Evolutionary conservation across 2,888 invertebrate species (phyloP).

Genomic region (Philopedon plagiatum): DNA sequence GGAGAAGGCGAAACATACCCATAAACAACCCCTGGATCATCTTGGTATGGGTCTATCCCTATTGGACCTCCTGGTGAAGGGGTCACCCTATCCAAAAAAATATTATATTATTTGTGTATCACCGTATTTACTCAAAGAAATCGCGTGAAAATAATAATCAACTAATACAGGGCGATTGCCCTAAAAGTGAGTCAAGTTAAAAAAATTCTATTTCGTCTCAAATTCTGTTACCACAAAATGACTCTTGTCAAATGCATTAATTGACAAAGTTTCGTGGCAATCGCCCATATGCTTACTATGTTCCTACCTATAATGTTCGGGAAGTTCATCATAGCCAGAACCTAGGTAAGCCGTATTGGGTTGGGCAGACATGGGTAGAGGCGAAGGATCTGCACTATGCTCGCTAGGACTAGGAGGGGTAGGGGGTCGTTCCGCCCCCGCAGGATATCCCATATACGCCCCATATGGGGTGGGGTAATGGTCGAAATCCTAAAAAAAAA

Average conservation of each 20-base stretch:
- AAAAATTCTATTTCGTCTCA: too few relatives aligned
- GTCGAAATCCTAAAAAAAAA: slow-evolving; percentile 69
- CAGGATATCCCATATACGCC: slow-evolving; percentile 68
- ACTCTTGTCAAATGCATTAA: too few relatives aligned
- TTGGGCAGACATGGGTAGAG: slow-evolving; percentile 68
- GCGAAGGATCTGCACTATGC: slow-evolving; percentile 72
- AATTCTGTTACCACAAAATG: too few relatives aligned
- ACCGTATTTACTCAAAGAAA: too few relatives aligned
- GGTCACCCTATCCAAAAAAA: slow-evolving; percentile 70
- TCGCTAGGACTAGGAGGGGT: slow-evolving; percentile 74
- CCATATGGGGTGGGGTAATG: slow-evolving; percentile 72
- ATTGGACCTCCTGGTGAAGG: slow-evolving; percentile 76
- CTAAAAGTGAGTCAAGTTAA: too few relatives aligned
- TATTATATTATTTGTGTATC: neutral
- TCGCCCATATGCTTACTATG: too few relatives aligned
- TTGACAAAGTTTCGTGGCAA: too few relatives aligned
- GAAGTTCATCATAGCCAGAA: slow-evolving; percentile 79
- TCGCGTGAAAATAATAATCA: too few relatives aligned
- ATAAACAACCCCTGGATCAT: slow-evolving; percentile 76
- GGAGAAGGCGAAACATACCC: slow-evolving; percentile 78
- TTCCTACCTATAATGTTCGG: slow-evolving; percentile 68
- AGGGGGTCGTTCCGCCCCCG: slow-evolving; percentile 69
- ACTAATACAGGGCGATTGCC: too few relatives aligned
- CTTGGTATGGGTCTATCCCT: slow-evolving; percentile 75
- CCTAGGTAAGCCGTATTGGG: slow-evolving; percentile 72